Evolutionary conservation across 2,797 vertebrate species (phyloP), one percentile per base, ranked within the genome.

Genomic region (Agapornis canus): DNA sequence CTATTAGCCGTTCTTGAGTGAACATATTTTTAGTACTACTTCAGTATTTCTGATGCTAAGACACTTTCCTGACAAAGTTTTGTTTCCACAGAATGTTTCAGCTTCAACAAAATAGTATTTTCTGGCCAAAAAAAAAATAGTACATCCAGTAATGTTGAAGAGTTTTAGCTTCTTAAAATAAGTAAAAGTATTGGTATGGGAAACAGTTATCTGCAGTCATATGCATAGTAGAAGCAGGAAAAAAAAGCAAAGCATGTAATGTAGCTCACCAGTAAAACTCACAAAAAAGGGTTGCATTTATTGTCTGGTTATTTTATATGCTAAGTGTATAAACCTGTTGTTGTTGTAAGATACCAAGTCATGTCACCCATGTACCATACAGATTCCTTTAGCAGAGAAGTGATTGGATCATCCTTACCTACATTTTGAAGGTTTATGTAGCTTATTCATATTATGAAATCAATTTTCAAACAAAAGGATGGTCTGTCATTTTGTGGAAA

Each of bases 351-450:
- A 52, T 10, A 63, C 35, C 19, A 52, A 68, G 57, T 72, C 35
- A 81, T 56, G 39, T 85, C 49, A 51, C 11, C 43, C 47, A 32
- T 4, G 32, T 32, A 48, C 23, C 27, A 29, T 21, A 49, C 5
- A 37, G 18, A 94, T 90, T 75, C 63, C 70, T 75, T 39, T 70
- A 82, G 29, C 82, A 57, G 12, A 92, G 63, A 82, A 95, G 45
- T 71, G 68, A 95, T 86, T 85, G 20, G 45, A 57, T 92, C 85
- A 40, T 90, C 96, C 84, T 96, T 83, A 72, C 84, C 90, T 94
- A 68, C 65, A 61, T 89, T 97, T 96, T 94, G 69, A 96, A 45
- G 61, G 40, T 73, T 82, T 32, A 49, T n/a, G 48, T 13, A 35
- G 23, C 39, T 89, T 86, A 88, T 16, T 54, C 37, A 86, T 73